Conservation (phyloP, 2,113 vertebrate species). For the Lucifuga dentata region DNA sequence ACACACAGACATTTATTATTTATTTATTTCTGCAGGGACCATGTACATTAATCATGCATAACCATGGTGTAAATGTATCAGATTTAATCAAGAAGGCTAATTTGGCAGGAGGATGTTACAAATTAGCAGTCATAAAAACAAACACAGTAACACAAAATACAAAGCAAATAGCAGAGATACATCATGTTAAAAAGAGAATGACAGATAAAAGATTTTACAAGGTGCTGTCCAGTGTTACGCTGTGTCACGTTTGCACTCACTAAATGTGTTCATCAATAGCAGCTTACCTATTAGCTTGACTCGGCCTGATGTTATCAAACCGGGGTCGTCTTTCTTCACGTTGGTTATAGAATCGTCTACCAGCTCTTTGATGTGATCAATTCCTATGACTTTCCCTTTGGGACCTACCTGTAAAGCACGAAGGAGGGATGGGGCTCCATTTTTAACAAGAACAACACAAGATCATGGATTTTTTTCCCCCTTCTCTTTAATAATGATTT, state of each 20-base stretch:
- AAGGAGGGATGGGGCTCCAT: neutral
- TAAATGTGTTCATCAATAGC: neutral
- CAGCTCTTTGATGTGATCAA: constrained; percentile 99
- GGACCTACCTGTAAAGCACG: constrained; percentile 89
- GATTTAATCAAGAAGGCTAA: too few relatives aligned
- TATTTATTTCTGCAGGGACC: too few relatives aligned
- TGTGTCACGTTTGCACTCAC: neutral
- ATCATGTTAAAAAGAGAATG: too few relatives aligned
- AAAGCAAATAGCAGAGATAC: too few relatives aligned
- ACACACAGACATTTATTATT: too few relatives aligned
- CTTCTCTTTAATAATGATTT: neutral
- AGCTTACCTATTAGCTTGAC: constrained; percentile 91
- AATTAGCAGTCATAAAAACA: too few relatives aligned
- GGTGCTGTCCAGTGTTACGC: too few relatives aligned
- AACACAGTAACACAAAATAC: too few relatives aligned
- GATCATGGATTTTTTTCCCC: neutral
- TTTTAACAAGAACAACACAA: neutral
- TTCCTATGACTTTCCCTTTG: constrained; percentile 96
- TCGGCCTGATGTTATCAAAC: constrained; percentile 93
- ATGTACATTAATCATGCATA: too few relatives aligned
- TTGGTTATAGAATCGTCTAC: constrained; percentile 97
- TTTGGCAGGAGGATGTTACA: too few relatives aligned
- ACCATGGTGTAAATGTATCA: too few relatives aligned
- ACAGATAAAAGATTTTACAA: too few relatives aligned
- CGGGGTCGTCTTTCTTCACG: constrained; percentile 95